Percentiles rank a stretch among this genome's conserved stretches.
Evolutionary conservation across 1,140 invertebrate species (phyloP).

Genomic region (Megalopta genalis): DNA sequence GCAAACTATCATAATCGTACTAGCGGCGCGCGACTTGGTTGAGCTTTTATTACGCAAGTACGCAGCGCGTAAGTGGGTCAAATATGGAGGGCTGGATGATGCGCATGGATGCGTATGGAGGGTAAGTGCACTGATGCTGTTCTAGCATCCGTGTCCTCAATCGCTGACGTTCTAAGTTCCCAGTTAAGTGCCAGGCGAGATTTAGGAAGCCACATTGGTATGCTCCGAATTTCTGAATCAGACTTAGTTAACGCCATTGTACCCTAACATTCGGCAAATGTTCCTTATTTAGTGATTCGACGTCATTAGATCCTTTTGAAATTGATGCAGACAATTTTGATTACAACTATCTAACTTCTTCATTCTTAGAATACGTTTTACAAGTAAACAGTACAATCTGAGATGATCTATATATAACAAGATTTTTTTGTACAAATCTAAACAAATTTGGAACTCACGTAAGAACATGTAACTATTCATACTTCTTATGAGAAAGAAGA

Average conservation of each 20-base stretch:
- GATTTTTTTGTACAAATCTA: no score
- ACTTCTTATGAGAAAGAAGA: no score
- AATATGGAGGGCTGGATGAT: slow-evolving; percentile 38
- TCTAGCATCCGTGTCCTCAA: slow-evolving; percentile 61
- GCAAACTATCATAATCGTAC: neutral
- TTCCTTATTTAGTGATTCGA: no score
- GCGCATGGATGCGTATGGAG: slow-evolving; percentile 56
- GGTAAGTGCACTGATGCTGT: slow-evolving; percentile 67
- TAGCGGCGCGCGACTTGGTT: neutral
- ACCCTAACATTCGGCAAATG: neutral
- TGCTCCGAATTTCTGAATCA: neutral
- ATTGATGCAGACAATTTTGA: no score
- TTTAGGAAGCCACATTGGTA: neutral
- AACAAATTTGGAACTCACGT: no score
- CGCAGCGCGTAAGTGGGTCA: slow-evolving; percentile 32
- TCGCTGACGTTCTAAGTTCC: slow-evolving; percentile 43
- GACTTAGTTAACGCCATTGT: neutral
- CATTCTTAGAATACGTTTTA: no score
- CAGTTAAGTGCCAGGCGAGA: slow-evolving; percentile 7
- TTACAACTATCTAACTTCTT: no score
- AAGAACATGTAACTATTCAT: no score
- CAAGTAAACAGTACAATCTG: no score
- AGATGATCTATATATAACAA: no score
- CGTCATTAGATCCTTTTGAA: no score
- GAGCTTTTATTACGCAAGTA: slow-evolving; percentile 47